These are phyloP conservation scores for Eulemur albifrons DNA, from an alignment of 2,797 vertebrate genomes.

Conservation along the genomic window DNA sequence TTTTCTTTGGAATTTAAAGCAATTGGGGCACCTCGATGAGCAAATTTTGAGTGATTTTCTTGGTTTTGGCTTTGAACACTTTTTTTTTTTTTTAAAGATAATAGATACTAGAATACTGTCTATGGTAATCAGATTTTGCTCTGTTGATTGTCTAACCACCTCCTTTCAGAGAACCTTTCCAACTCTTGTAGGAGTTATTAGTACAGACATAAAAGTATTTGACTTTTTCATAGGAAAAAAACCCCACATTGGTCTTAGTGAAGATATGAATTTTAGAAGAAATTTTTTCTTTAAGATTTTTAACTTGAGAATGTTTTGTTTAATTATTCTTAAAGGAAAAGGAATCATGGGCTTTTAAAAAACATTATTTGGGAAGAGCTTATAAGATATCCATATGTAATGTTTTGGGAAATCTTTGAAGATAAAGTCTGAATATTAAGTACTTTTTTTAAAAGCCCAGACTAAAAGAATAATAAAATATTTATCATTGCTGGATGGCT, in stretches of 20 bases:
- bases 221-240: not conserved
- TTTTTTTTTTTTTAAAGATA: not conserved
- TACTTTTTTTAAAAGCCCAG: not conserved
- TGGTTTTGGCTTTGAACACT: not conserved
- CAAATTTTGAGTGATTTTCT: not conserved
- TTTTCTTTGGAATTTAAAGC: not conserved
- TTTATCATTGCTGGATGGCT: not conserved
- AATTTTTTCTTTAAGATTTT: not conserved
- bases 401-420: constrained; percentile 8
- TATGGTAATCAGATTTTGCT: not conserved
- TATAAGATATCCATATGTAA: not conserved
- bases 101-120: not conserved
- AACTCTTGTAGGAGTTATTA: constrained; percentile 29
- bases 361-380: not conserved
- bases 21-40: not conserved
- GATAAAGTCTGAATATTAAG: not conserved
- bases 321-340: not conserved
- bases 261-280: constrained; percentile 13
- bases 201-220: not conserved
- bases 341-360: not conserved
- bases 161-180: constrained; percentile 3
- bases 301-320: not conserved
- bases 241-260: not conserved
- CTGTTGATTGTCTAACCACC: not conserved
- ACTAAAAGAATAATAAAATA: not conserved